A percentile compares a stretch with the other conserved stretches of the same genome.
These are phyloP conservation scores for Sylvia borin DNA, from an alignment of 2,797 vertebrate species.

Conservation along the genomic window DNA sequence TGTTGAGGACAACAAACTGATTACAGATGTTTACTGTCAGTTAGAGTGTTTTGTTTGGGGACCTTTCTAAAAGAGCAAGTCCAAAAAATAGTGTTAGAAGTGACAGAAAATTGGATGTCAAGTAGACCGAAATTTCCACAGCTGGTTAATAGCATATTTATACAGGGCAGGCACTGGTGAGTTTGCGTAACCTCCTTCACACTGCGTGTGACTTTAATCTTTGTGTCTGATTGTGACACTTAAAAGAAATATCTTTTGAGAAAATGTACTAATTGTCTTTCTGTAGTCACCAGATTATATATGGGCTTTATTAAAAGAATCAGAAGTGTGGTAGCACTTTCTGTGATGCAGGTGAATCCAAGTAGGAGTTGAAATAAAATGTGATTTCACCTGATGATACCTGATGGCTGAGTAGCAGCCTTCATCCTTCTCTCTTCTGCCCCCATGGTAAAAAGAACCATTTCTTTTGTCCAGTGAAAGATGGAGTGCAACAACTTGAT, in stretches of 20 bases:
- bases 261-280: not conserved
- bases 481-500: not conserved
- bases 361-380: not conserved
- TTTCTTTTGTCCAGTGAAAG: not conserved
- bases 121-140: not conserved
- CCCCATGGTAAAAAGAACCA: not conserved
- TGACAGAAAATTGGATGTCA: not conserved
- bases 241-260: not conserved
- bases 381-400: not conserved
- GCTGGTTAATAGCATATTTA: not conserved
- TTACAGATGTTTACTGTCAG: not conserved
- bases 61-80: not conserved
- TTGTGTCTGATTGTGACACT: not conserved
- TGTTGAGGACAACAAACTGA: not conserved
- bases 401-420: not conserved
- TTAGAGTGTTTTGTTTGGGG: not conserved
- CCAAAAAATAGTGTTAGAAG: not conserved
- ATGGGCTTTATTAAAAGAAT: not conserved
- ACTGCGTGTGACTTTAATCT: not conserved
- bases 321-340: not conserved
- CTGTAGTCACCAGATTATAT: not conserved
- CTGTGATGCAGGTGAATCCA: not conserved
- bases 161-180: not conserved
- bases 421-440: not conserved
- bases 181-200: not conserved